Base-by-base conservation (phyloP, 2,797 vertebrate species). In the Propithecus deckenii region DNA sequence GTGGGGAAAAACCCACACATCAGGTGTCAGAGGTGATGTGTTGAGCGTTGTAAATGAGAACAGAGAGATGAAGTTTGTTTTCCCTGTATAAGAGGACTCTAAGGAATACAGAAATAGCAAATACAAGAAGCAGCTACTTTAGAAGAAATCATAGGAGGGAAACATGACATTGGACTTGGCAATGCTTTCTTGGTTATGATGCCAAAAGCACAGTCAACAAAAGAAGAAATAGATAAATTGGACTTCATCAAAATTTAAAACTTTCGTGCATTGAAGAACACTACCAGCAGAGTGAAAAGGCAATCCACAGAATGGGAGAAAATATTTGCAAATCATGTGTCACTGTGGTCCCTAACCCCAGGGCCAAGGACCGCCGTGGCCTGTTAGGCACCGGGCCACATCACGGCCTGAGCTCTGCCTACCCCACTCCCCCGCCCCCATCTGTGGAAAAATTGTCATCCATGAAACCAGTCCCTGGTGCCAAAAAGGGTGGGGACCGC, bases 41-140 rank as follows among this genome's bases (percentile, higher is more conserved):
- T 5, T 59, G 69, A 59, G 30, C 46, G 38, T 14, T 17, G 52
- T 46, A 52, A 41, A 25, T 46, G 69, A 59, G 17, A 46, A 30
- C 25, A 59, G 69, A 57, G 20, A 46, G 30, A 25, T 8, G 71
- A 22, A 43, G 12, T 32, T 57, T 57, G 48, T 43, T 72, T 59
- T 43, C 41, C 30, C 52, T 74, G 25, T 22, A 4, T 11, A 46
- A 38, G 25, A 30, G 15, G 18, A 38, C n/a, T 43, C 41, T 3
- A 65, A 57, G 50, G 65, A 38, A 23, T 14, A 8, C 0, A 43
- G 67, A 65, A 75, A 32, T 28, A 23, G 41, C 55, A 18, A 14
- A 25, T 8, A 2, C 0, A 1, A 63, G 38, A 23, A 57, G 83
- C 30, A 14, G 50, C 48, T 38, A 0, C 48, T 28, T 52, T 18